Base-by-base conservation (phyloP, 2,797 vertebrate species). In the Arrhamphus sclerolepis region DNA sequence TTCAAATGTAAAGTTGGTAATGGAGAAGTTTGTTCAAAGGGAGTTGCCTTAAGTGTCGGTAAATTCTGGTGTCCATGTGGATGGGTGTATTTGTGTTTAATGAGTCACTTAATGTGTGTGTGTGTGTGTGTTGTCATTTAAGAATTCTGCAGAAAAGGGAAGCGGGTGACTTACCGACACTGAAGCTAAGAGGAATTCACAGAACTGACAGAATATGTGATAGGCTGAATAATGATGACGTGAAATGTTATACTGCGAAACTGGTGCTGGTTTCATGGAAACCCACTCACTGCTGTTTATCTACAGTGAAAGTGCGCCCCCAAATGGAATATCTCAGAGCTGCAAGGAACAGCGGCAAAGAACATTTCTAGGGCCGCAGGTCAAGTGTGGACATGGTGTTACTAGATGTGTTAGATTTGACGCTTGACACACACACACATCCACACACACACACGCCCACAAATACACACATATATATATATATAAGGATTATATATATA, bases 291-390 rank as follows among this genome's bases (percentile, higher is more conserved):
- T 10, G 3, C 1, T 34, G 9, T 34, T 29, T 17, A 14, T 64
- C 6, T 57, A 6, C 2, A 13, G 53, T 46, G 13, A 38, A 18
- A 24, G 1, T 2, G 28, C 24, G 31, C 71, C 56, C 50, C 0
- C 80, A 79, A 28, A 1, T 79, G 84, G 7, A 31, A 9, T 5
- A 6, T 17, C 1, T 10, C 48, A 7, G 39, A 46, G 49, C 13
- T 43, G n/a, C 39, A 52, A 17, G 16, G 2, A 43, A 3, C 6
- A 2, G 24, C 24, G 2, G 2, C n/a, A n/a, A n/a, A n/a, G n/a
- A n/a, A n/a, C 6, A 21, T 10, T 28, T 41, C 42, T 7, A 9
- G 6, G 0, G 10, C 31, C 2, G 6, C 4, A 31, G 28, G 40
- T 51, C 14, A 6, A 8, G 2, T 13, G 24, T 21, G 3, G 31